Evolutionary conservation across 1,140 invertebrate genomes (phyloP).

Genomic region (Musca vetustissima): DNA sequence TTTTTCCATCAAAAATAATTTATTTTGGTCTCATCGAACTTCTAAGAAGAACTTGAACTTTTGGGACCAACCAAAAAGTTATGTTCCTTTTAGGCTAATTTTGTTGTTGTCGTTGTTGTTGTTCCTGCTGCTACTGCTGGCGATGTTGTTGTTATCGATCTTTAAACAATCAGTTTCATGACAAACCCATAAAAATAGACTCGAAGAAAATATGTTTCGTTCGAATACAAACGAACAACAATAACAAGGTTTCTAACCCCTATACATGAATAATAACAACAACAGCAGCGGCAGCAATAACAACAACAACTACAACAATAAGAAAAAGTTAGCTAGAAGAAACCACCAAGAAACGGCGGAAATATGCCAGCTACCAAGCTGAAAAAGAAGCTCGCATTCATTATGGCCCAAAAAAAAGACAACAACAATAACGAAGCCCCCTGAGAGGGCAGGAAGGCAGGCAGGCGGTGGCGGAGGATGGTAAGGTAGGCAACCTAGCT

Average conservation of each 20-base stretch:
- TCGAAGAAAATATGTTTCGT: background rate
- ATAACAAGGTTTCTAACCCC: slow-evolving; percentile 21
- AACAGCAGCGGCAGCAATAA: slow-evolving; percentile 5
- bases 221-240: background rate
- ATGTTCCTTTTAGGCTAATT: background rate
- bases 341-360: too few relatives aligned
- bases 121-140: background rate
- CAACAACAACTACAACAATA: background rate
- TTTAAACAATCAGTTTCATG: slow-evolving; percentile 23
- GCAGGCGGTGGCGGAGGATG: too few relatives aligned
- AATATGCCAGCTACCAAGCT: too few relatives aligned
- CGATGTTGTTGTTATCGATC: slow-evolving; percentile 22
- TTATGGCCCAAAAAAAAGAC: too few relatives aligned
- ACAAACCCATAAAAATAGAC: slow-evolving; percentile 19
- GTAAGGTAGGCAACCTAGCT: too few relatives aligned
- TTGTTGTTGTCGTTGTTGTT: background rate
- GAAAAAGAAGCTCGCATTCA: too few relatives aligned
- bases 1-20: too few relatives aligned
- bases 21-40: too few relatives aligned
- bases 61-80: too few relatives aligned
- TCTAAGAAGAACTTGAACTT: background rate
- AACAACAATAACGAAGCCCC: too few relatives aligned
- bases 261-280: slow-evolving; percentile 15
- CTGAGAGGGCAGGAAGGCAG: too few relatives aligned
- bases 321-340: too few relatives aligned